Evolutionary conservation across 1,140 invertebrate genomes (phyloP).

Genomic region (Drosophila bocqueti): DNA sequence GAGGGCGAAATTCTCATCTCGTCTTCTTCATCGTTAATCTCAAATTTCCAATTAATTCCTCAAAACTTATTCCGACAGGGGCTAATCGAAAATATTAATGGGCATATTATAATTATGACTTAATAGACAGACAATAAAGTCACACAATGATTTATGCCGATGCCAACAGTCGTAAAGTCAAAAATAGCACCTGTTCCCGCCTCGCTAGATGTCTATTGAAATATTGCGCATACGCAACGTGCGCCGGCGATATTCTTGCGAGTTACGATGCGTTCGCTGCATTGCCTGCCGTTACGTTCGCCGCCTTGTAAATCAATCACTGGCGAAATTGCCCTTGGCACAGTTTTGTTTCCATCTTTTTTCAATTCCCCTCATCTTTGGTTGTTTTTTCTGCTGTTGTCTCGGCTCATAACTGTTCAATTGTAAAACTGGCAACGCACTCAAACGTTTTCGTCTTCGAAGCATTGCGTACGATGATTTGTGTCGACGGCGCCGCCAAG

Average conservation of each 20-base stretch:
- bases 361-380: slow-evolving; percentile 33
- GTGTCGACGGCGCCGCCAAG: slow-evolving; percentile 62
- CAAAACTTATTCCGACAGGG: slow-evolving; percentile 56
- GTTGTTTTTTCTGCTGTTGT: slow-evolving; percentile 13
- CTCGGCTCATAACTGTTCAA: slow-evolving; percentile 42
- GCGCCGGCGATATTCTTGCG: slow-evolving; percentile 3
- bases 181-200: slow-evolving; percentile 30
- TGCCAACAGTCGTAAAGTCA: slow-evolving; percentile 3
- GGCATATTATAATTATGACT: slow-evolving; percentile 79
- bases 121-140: slow-evolving; percentile 61
- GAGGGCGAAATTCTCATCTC: slow-evolving; percentile 23
- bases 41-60: slow-evolving; percentile 62
- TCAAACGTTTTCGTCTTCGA: slow-evolving; percentile 43
- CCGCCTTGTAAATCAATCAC: slow-evolving; percentile 76
- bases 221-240: slow-evolving; percentile 74
- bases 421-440: slow-evolving; percentile 61
- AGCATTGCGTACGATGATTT: slow-evolving; percentile 77
- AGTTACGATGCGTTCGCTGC: slow-evolving; percentile 11
- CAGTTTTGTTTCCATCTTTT: slow-evolving; percentile 36
- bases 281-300: slow-evolving; percentile 14
- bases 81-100: slow-evolving; percentile 72
- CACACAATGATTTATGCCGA: slow-evolving; percentile 44
- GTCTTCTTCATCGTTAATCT: slow-evolving; percentile 50
- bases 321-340: slow-evolving; percentile 80
- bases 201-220: background rate